Percentiles rank a stretch among this genome's conserved stretches.
Evolutionary conservation across 2,797 vertebrate genomes (phyloP).

Genomic region (Euthynnus affinis): DNA sequence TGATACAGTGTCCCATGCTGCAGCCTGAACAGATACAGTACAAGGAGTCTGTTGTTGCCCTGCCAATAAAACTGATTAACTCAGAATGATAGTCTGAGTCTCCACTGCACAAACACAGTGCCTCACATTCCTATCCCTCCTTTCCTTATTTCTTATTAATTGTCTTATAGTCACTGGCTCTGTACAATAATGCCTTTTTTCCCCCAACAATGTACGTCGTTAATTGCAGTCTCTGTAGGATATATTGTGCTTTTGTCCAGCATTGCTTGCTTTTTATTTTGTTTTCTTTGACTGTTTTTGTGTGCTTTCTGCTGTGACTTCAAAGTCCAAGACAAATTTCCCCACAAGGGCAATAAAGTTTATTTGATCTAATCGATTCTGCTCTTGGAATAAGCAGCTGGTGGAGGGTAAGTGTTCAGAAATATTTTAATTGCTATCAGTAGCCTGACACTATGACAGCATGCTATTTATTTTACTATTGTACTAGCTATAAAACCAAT

Average conservation of each 20-base stretch:
- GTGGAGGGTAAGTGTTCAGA: conserved; percentile 41
- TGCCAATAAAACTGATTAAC: conserved; percentile 71
- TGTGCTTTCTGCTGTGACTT: conserved; percentile 44
- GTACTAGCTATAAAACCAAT: conserved; percentile 55
- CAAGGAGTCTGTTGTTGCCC: conserved; percentile 41
- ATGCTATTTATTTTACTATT: conserved; percentile 62
- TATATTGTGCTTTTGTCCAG: conserved; percentile 20
- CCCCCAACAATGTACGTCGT: not conserved
- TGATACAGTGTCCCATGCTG: conserved; percentile 36
- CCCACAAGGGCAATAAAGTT: conserved; percentile 51
- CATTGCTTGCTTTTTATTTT: not conserved
- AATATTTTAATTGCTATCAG: conserved; percentile 58
- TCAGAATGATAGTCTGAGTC: conserved; percentile 53
- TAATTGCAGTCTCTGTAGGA: conserved; percentile 19
- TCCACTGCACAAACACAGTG: conserved; percentile 31
- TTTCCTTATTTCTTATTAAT: conserved; percentile 22
- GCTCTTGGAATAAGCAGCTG: conserved; percentile 53
- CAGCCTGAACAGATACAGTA: conserved; percentile 32
- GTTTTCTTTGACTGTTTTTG: conserved; percentile 6
- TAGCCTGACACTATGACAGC: conserved; percentile 53
- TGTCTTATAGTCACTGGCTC: conserved; percentile 29
- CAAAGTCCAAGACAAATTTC: conserved; percentile 46
- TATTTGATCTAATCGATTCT: conserved; percentile 66
- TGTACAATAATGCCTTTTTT: conserved; percentile 9
- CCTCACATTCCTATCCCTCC: conserved; percentile 6